phyloP scores from a whole-genome alignment of 2,797 vertebrate species.

The Sebastiscus tertius region DNA sequence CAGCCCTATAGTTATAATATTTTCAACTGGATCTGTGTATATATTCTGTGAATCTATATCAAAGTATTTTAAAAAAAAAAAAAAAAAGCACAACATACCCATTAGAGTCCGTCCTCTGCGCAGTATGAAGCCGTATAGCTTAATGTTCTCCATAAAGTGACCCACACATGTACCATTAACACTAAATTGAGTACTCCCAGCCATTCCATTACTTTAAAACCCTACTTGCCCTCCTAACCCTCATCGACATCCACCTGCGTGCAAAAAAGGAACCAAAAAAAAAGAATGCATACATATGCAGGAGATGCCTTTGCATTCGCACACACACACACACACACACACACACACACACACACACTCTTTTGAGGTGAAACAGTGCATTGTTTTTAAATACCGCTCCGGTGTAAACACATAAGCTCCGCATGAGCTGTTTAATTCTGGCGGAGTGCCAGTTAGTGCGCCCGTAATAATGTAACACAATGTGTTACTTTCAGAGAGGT shows the following conservation, averaged over 20 bases:
- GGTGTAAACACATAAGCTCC: conserved; percentile 49
- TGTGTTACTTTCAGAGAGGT: conserved; percentile 57
- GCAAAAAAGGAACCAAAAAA: not conserved
- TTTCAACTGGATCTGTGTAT: not conserved
- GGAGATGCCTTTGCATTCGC: not conserved
- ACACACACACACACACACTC: not conserved
- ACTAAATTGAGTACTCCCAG: conserved; percentile 38
- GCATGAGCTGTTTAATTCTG: conserved; percentile 56
- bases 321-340: not conserved
- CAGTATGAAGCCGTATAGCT: conserved; percentile 16
- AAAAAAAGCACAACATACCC: not conserved
- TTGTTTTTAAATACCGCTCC: conserved; percentile 56
- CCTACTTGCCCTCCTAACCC: conserved; percentile 35
- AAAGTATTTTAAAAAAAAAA: not conserved
- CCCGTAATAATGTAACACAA: conserved; percentile 45
- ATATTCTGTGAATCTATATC: not conserved
- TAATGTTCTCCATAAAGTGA: conserved; percentile 49
- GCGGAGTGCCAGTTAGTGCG: conserved; percentile 33
- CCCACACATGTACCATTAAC: conserved; percentile 46
- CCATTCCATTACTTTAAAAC: conserved; percentile 50
- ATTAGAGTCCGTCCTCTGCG: conserved; percentile 4
- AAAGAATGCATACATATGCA: not conserved
- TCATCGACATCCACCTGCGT: conserved; percentile 14
- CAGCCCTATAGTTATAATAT: not conserved
- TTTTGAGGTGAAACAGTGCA: conserved; percentile 35